phyloP scores from a whole-genome alignment of 2,113 vertebrate species.

The Protobothrops flavoviridis region DNA sequence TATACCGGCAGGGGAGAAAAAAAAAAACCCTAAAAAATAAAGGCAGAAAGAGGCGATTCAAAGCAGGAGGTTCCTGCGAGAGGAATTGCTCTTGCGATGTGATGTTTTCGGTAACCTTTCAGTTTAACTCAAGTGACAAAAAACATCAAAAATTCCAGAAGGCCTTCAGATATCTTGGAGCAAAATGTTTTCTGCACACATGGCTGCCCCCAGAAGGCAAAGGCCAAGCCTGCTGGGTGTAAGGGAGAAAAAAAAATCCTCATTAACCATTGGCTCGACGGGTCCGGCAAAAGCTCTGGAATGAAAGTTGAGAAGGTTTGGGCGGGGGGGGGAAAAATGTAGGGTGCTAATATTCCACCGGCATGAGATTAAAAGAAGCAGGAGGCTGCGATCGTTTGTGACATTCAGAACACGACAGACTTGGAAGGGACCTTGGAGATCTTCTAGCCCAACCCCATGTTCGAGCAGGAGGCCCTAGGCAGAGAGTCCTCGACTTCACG shows the following conservation, averaged over 20 bases:
- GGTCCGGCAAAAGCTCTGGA: background rate
- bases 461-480: too few species aligned
- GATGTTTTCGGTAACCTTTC: background rate
- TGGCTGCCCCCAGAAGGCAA: background rate
- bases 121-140: conserved; percentile 6
- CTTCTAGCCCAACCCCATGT: too few species aligned
- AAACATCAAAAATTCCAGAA: conserved; percentile 14
- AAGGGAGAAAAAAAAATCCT: background rate
- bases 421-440: too few species aligned
- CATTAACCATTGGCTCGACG: background rate
- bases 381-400: background rate
- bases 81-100: background rate
- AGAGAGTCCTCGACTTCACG: too few species aligned
- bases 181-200: background rate
- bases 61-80: background rate
- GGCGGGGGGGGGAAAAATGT: background rate
- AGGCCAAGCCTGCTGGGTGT: background rate
- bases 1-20: too few species aligned
- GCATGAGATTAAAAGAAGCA: background rate
- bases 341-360: background rate
- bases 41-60: background rate
- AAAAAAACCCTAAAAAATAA: background rate
- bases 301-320: background rate
- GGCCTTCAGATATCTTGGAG: background rate
- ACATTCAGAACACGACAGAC: too few species aligned